A percentile compares a stretch with the other conserved stretches of the same genome.
These are phyloP conservation scores for Thelaira solivaga DNA, from an alignment of 2,888 invertebrate species.

Conservation along the genomic window DNA sequence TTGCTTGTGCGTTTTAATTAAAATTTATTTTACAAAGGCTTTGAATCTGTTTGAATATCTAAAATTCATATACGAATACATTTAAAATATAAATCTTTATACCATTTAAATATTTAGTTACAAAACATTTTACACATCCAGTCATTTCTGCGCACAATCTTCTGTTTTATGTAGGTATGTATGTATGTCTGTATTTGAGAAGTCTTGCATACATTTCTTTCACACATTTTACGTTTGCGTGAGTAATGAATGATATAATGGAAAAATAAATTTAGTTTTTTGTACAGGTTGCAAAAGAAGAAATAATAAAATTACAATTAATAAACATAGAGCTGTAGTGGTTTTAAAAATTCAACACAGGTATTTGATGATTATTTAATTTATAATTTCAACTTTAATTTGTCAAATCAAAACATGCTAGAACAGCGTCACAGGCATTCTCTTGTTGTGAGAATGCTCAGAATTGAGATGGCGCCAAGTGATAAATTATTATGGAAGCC, in stretches of 20 bases:
- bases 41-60: no score
- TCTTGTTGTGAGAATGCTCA: conserved; percentile 17
- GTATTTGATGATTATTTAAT: conserved; percentile 57
- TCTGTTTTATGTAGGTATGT: no score
- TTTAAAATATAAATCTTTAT: no score
- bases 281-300: conserved; percentile 9
- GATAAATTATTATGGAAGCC: conserved; percentile 57
- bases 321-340: conserved; percentile 23
- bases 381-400: conserved; percentile 58
- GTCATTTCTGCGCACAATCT: background rate
- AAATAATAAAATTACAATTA: background rate
- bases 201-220: conserved; percentile 42
- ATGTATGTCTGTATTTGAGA: no score
- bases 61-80: no score
- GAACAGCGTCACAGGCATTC: conserved; percentile 6
- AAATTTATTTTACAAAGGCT: no score
- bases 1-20: no score
- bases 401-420: conserved; percentile 51
- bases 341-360: conserved; percentile 57
- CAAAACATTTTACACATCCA: background rate
- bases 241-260: conserved; percentile 43
- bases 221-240: conserved; percentile 57
- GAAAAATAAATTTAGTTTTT: conserved; percentile 40
- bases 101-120: background rate
- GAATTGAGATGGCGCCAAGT: conserved; percentile 59